Evolutionary conservation across 2,888 invertebrate species (phyloP).

Genomic region (Nephrotoma appendiculata): DNA sequence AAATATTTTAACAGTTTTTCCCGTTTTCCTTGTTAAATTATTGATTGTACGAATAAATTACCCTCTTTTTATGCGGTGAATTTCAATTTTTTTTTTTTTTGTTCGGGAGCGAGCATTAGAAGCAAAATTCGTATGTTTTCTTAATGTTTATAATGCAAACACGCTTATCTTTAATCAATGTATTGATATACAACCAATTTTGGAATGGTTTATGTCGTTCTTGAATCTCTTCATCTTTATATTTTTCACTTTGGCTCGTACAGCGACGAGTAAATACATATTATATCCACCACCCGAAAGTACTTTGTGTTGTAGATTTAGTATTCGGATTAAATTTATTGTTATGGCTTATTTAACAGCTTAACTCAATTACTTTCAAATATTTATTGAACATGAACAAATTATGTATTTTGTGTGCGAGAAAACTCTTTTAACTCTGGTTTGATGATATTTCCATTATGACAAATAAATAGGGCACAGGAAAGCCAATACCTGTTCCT

Average conservation of each 20-base stretch:
- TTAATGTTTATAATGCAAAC: not conserved
- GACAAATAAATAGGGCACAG: too few species aligned
- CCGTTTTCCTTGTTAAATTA: not conserved
- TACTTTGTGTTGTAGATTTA: not conserved
- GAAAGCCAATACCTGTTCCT: too few species aligned
- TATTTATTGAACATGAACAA: not conserved
- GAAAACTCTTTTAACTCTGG: not conserved
- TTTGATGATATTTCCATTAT: too few species aligned
- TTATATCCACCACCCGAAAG: too few species aligned
- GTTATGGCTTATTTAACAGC: not conserved
- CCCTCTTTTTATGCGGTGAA: not conserved
- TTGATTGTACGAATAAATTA: not conserved
- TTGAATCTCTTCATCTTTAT: not conserved
- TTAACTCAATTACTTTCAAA: not conserved
- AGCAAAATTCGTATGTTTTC: not conserved
- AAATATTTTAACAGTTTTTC: not conserved
- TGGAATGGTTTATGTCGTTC: not conserved
- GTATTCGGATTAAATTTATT: not conserved
- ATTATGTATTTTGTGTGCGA: not conserved
- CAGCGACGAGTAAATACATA: too few species aligned
- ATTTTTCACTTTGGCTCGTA: too few species aligned
- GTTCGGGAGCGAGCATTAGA: not conserved
- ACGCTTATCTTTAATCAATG: not conserved
- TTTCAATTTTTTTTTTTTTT: not conserved
- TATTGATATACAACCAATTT: not conserved